Base-by-base conservation (phyloP, 2,888 invertebrate genomes). In the Drosophila pullipes region DNA sequence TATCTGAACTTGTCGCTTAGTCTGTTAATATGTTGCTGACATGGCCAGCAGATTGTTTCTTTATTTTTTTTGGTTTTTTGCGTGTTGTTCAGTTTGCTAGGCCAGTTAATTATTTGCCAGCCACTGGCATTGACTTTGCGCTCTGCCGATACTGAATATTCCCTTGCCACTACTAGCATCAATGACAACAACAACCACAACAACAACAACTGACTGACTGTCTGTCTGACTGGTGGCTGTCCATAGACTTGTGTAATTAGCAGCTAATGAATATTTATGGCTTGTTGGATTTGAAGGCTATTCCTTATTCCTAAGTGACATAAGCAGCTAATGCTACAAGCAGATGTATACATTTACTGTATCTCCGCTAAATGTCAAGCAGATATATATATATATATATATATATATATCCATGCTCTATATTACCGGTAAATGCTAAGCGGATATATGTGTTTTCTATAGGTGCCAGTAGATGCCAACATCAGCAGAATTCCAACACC, bases 181-280 rank as follows among this genome's bases (percentile, higher is more conserved):
- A 55, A 54, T 52, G 65, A 35, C 47, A 33, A 35, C 53, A 50
- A 35, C 47, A 22, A 22, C 22, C 1, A 22, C 1, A 33, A 35
- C 53, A 33, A 6, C 44, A n/a, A 35, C 33, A 11, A 41, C 25
- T 25, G 35, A 4, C 35, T 13, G 13, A 2, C 7, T 18, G 18
- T 1, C 22, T 28, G 52, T 30, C 57, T 64, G 41, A 53, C 50
- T 59, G 60, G n/a, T 53, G 52, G 18, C 50, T 66, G 66, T 50
- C 57, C 57, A 22, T 22, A 41, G 66, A 59, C 74, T 41, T 33
- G 41, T 69, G 57, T 80, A 85, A 85, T 90, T 88, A 83, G 76
- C 81, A 68, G 69, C 71, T 78, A 80, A 84, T 87, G 69, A 77
- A 90, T 85, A 88, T 88, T 88, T 83, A 85, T 83, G 57, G 68